Percentiles rank a stretch among this genome's conserved stretches.
Evolutionary conservation across 2,888 invertebrate species (phyloP).

Genomic region (Hyppa rectilinea): DNA sequence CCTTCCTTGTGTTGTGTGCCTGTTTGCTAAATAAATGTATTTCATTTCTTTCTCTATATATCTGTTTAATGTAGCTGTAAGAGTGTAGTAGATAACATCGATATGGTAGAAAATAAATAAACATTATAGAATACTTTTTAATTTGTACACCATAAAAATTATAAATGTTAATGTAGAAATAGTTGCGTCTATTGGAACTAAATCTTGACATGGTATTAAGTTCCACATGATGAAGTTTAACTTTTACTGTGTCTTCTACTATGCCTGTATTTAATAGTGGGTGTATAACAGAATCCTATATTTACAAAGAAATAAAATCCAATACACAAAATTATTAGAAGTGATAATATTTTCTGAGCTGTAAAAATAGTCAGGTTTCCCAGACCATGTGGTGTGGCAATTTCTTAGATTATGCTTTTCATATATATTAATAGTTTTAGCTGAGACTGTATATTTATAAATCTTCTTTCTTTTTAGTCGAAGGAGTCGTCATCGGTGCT

Average conservation of each 20-base stretch:
- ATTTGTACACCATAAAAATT: too few species aligned
- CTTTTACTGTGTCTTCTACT: neutral
- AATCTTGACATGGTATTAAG: neutral
- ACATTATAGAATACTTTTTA: too few species aligned
- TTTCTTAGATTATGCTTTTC: neutral
- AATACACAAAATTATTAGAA: neutral
- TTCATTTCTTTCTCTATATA: too few species aligned
- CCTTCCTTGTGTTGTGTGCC: too few species aligned
- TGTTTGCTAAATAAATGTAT: too few species aligned
- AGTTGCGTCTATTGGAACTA: neutral
- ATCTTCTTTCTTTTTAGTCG: conserved; percentile 91
- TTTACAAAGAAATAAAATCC: neutral
- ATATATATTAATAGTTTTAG: conserved; percentile 17
- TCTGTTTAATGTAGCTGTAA: too few species aligned
- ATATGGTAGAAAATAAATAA: too few species aligned
- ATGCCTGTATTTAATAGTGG: neutral
- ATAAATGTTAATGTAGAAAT: too few species aligned
- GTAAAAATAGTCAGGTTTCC: neutral
- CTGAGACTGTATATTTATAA: neutral
- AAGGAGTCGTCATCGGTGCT: conserved; percentile 99
- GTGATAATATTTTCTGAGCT: neutral
- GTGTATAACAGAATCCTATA: neutral
- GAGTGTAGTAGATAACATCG: too few species aligned
- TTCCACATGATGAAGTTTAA: neutral
- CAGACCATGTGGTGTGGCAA: neutral